phyloP scores from a whole-genome alignment of 2,113 vertebrate genomes.

The Hydropotes inermis region DNA sequence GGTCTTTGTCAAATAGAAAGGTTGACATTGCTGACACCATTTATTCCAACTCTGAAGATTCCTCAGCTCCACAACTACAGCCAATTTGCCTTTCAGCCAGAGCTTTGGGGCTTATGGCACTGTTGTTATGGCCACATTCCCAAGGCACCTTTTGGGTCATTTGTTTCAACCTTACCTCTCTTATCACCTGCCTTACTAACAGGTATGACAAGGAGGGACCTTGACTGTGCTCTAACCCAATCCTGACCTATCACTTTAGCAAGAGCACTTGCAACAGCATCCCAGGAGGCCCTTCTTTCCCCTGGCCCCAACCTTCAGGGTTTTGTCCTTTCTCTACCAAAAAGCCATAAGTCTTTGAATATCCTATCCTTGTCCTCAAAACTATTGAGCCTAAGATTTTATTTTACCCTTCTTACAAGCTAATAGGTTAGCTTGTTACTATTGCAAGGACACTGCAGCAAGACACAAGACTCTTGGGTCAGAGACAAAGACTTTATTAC shows the following conservation, averaged over 20 bases:
- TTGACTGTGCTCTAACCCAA: not conserved
- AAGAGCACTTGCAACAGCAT: not conserved
- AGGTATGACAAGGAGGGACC: not conserved
- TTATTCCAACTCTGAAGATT: not conserved
- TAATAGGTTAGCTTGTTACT: not conserved
- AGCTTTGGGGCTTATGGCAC: not conserved
- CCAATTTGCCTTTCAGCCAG: not conserved
- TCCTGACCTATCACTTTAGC: not conserved
- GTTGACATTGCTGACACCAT: not conserved
- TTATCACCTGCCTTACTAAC: not conserved
- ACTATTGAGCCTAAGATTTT: not conserved
- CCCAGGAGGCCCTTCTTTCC: not conserved
- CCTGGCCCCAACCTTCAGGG: not conserved
- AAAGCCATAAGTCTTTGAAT: not conserved
- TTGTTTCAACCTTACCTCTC: not conserved
- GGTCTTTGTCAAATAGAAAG: not conserved
- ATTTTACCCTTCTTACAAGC: not conserved
- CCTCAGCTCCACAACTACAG: not conserved
- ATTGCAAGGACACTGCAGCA: not conserved
- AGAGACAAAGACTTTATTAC: not conserved
- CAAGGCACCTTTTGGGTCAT: not conserved
- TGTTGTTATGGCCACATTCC: not conserved
- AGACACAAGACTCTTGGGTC: not conserved
- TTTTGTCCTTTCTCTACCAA: not conserved
- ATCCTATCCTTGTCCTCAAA: not conserved